These are phyloP conservation scores for Whitmania pigra DNA, from an alignment of 1,140 invertebrate species.

Conservation along the genomic window DNA sequence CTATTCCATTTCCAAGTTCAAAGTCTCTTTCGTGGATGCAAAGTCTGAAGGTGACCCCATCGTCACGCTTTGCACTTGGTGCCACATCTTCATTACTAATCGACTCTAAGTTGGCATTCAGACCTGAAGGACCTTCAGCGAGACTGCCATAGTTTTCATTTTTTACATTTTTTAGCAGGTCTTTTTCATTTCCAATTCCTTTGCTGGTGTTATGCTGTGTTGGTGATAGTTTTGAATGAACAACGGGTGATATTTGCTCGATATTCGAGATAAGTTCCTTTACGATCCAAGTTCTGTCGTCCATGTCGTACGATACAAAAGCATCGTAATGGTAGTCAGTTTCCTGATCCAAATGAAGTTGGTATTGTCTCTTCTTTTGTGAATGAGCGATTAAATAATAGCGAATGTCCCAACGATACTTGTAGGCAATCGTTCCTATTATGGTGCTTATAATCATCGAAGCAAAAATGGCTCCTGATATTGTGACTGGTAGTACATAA, in stretches of 20 bases:
- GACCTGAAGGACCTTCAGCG: no score
- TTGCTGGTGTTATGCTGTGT: not conserved
- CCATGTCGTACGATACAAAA: not conserved
- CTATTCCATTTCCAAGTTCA: not conserved
- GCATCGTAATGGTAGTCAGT: not conserved
- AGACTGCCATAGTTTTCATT: no score
- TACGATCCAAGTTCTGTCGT: not conserved
- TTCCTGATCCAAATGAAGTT: not conserved
- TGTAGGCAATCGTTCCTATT: not conserved
- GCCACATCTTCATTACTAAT: not conserved
- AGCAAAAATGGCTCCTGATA: not conserved
- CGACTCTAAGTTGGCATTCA: no score
- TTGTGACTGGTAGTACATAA: not conserved
- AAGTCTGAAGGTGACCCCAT: not conserved
- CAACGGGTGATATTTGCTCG: not conserved
- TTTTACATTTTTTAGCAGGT: no score
- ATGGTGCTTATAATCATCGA: not conserved
- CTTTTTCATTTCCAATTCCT: no score
- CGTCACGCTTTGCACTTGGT: not conserved
- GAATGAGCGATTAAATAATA: not conserved
- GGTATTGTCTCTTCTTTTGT: not conserved
- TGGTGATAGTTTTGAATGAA: no score
- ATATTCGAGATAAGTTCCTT: not conserved
- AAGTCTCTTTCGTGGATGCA: not conserved
- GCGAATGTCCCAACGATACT: constrained; percentile 5